phyloP scores from a whole-genome alignment of 2,113 vertebrate species.

The Aegithalos caudatus region DNA sequence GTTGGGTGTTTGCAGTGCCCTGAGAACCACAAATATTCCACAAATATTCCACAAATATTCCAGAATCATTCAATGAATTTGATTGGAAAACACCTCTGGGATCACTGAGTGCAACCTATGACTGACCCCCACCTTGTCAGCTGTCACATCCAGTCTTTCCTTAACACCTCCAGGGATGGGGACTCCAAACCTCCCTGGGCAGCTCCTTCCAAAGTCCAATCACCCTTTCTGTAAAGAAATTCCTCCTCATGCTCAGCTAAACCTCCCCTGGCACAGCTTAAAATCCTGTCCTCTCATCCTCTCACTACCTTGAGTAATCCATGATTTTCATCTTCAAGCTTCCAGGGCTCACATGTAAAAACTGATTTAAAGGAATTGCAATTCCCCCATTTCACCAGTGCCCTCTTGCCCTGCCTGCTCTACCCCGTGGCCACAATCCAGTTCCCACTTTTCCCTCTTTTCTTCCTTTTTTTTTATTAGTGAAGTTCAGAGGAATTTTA shows the following conservation, averaged over 20 bases:
- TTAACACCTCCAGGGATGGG: not conserved
- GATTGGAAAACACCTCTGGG: not conserved
- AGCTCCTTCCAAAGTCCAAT: not conserved
- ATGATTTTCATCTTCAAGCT: not conserved
- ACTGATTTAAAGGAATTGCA: not conserved
- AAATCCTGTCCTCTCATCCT: not conserved
- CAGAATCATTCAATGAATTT: not conserved
- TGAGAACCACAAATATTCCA: not conserved
- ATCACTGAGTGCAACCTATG: fast-evolving
- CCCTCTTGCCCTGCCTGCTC: not conserved
- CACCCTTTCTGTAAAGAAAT: not conserved
- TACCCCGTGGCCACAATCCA: not conserved
- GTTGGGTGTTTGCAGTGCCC: not conserved
- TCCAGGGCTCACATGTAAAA: not conserved
- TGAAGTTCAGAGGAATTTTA: not conserved
- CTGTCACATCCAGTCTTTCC: not conserved
- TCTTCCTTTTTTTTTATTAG: not conserved
- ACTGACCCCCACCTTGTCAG: not conserved
- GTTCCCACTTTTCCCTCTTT: not conserved
- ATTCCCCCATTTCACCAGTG: not conserved
- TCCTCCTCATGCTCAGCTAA: not conserved
- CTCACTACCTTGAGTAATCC: not conserved
- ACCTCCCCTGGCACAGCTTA: not conserved
- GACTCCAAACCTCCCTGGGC: not conserved
- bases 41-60: not conserved